phyloP scores from a whole-genome alignment of 2,113 vertebrate genomes.

The Damaliscus lunatus region DNA sequence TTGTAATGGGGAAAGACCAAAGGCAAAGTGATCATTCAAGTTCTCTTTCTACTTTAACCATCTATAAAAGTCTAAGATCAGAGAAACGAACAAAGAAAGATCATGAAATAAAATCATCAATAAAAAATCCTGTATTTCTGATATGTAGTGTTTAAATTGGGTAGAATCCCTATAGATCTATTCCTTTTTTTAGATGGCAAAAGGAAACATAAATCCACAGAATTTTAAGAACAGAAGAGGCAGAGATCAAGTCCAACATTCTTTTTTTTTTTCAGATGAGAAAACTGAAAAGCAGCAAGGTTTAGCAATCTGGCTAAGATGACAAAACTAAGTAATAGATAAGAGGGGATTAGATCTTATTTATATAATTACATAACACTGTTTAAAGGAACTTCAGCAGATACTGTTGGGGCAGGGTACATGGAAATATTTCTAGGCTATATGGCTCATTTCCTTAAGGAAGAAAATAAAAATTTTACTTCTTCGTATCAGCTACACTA shows the following conservation, averaged over 20 bases:
- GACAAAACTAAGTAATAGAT: background rate
- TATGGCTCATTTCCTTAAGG: background rate
- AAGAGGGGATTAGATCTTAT: background rate
- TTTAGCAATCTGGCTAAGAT: background rate
- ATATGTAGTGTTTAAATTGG: slow-evolving; percentile 38
- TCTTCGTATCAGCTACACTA: background rate
- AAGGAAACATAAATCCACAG: slow-evolving; percentile 49
- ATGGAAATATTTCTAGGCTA: background rate
- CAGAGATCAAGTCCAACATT: slow-evolving; percentile 26
- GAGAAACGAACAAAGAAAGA: slow-evolving; percentile 48
- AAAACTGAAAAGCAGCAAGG: background rate
- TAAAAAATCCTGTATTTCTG: slow-evolving; percentile 49
- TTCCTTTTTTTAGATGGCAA: slow-evolving; percentile 38
- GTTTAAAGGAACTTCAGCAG: background rate
- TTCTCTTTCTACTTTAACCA: slow-evolving; percentile 40
- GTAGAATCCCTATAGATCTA: slow-evolving; percentile 49
- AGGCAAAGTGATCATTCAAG: slow-evolving; percentile 36
- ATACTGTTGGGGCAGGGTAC: background rate
- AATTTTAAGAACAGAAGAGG: slow-evolving; percentile 47
- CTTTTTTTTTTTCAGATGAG: background rate
- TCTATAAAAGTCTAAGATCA: slow-evolving; percentile 48
- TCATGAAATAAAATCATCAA: slow-evolving; percentile 56
- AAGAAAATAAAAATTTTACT: background rate
- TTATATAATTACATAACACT: background rate
- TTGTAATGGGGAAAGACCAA: slow-evolving; percentile 12